These are phyloP conservation scores for Dermatophagoides farinae DNA, from an alignment of 1,140 invertebrate species.

Conservation along the genomic window DNA sequence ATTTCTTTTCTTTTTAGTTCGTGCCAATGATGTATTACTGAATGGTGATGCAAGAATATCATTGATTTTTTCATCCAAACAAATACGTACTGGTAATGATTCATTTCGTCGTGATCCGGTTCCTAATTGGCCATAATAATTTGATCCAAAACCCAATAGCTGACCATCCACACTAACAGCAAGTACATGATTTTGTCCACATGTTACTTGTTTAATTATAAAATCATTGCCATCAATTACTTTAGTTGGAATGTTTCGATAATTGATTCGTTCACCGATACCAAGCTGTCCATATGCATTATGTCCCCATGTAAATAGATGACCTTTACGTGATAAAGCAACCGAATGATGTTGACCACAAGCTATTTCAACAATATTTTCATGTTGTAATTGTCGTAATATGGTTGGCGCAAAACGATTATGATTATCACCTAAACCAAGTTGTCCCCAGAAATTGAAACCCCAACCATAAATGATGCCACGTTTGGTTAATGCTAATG, in stretches of 20 bases:
- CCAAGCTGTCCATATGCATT: conserved; percentile 40
- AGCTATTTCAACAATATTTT: conserved; percentile 1
- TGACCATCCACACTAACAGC: not conserved
- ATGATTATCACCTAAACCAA: not conserved
- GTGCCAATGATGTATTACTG: conserved; percentile 5
- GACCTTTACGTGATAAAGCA: conserved; percentile 36
- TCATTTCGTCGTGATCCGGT: not conserved
- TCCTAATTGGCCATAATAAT: conserved; percentile 8
- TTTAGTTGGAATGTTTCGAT: conserved; percentile 10
- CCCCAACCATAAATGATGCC: conserved; percentile 22
- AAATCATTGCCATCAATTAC: not conserved
- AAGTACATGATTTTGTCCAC: conserved; percentile 10
- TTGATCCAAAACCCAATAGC: not conserved
- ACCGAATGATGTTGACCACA: conserved; percentile 21
- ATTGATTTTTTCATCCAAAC: not conserved
- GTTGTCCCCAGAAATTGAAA: conserved; percentile 12
- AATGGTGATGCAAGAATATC: conserved; percentile 3
- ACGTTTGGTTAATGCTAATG: conserved; percentile 35
- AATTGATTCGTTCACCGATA: conserved; percentile 26
- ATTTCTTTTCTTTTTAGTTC: not conserved
- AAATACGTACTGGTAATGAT: not conserved
- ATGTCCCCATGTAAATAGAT: conserved; percentile 44
- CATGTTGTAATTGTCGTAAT: not conserved
- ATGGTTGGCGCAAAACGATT: not conserved
- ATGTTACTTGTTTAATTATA: not conserved